Conservation (phyloP, 2,113 vertebrate genomes). For the Enhydra lutris region DNA sequence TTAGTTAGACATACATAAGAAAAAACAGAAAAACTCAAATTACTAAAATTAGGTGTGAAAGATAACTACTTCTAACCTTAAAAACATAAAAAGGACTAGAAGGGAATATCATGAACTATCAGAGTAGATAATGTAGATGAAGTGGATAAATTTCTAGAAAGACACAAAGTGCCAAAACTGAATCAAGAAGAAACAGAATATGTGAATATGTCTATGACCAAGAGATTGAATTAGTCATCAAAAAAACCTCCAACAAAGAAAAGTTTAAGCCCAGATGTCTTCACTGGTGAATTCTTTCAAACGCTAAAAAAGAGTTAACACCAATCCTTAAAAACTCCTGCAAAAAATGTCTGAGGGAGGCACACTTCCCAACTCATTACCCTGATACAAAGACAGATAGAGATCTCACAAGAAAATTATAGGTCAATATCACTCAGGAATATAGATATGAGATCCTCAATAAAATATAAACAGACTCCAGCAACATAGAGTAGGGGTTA, state of each 20-base stretch:
- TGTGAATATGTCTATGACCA: not conserved
- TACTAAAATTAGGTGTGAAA: not conserved
- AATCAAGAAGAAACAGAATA: not conserved
- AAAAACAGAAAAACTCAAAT: not conserved
- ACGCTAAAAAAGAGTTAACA: not conserved
- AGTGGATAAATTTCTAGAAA: not conserved
- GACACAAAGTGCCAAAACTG: not conserved
- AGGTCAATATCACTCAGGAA: not conserved
- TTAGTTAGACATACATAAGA: not conserved
- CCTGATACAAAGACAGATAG: not conserved
- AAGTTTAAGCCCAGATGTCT: not conserved
- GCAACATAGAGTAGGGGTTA: not conserved
- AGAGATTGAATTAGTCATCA: not conserved
- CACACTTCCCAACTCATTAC: not conserved
- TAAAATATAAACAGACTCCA: not conserved
- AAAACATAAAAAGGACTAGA: not conserved
- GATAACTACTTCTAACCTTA: not conserved
- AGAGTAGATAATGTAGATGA: not conserved
- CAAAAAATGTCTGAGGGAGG: not conserved
- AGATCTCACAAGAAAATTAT: not conserved
- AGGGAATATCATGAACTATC: not conserved
- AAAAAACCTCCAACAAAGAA: not conserved
- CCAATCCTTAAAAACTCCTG: not conserved
- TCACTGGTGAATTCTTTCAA: not conserved
- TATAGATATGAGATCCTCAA: not conserved